Conservation (phyloP, 2,888 invertebrate genomes). For the Mimas tiliae region DNA sequence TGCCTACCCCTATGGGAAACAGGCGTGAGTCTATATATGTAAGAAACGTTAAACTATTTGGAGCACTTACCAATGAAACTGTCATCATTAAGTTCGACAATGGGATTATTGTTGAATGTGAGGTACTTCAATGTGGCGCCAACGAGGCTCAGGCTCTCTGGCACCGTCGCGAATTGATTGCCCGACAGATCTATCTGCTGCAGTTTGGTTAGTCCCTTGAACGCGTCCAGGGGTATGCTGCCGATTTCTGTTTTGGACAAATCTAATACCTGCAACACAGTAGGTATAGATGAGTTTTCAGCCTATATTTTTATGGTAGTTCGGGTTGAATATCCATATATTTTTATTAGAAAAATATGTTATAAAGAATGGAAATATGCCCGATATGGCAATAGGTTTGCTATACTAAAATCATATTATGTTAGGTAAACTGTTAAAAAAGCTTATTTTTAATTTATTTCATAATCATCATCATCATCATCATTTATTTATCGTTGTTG, state of each 20-base stretch:
- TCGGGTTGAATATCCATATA: too few relatives aligned
- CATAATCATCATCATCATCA: too few relatives aligned
- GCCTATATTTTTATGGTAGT: background rate
- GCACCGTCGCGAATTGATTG: slow-evolving; percentile 85
- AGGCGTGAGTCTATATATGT: too few relatives aligned
- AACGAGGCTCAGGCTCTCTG: slow-evolving; percentile 81
- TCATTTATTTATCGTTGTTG: too few relatives aligned
- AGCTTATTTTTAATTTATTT: too few relatives aligned
- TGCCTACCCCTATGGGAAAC: too few relatives aligned
- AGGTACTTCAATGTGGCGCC: slow-evolving; percentile 84
- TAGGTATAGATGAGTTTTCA: background rate
- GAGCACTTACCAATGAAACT: slow-evolving; percentile 83
- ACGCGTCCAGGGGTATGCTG: slow-evolving; percentile 80
- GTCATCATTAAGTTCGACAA: slow-evolving; percentile 83
- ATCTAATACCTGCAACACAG: slow-evolving; percentile 78
- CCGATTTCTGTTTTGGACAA: slow-evolving; percentile 85
- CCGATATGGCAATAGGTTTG: too few relatives aligned
- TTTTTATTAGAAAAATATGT: too few relatives aligned
- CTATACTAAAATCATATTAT: too few relatives aligned
- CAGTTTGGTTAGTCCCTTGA: slow-evolving; percentile 78
- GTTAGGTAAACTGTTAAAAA: too few relatives aligned
- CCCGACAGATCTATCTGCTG: slow-evolving; percentile 85
- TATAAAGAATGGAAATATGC: too few relatives aligned
- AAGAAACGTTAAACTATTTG: too few relatives aligned
- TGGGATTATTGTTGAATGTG: slow-evolving; percentile 86